Evolutionary conservation across 2,797 vertebrate genomes (phyloP).

Genomic region (Triplophysa yarkandensis): DNA sequence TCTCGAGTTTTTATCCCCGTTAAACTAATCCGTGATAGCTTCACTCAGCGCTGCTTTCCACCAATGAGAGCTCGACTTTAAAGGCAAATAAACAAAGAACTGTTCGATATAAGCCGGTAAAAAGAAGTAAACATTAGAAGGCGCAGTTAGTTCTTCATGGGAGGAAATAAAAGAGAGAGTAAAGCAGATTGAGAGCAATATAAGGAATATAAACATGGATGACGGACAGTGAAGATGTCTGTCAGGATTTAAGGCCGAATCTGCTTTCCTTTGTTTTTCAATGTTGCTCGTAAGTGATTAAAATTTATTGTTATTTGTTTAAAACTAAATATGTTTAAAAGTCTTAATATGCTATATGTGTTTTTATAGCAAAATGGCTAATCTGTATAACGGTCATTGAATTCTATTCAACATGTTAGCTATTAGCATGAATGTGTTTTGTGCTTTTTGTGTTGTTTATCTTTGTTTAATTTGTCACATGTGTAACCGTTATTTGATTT

Average conservation of each 20-base stretch:
- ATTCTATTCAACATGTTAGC: neutral
- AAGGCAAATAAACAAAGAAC: neutral
- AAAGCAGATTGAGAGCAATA: conserved; percentile 18
- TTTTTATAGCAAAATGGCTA: too few species aligned
- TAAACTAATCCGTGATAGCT: conserved; percentile 38
- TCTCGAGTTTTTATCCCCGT: conserved; percentile 23
- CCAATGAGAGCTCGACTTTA: neutral
- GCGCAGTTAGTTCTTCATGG: neutral
- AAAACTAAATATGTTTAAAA: too few species aligned
- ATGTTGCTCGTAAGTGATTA: conserved; percentile 43
- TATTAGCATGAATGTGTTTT: neutral
- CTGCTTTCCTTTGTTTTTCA: conserved; percentile 41
- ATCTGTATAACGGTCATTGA: too few species aligned
- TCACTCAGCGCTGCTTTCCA: neutral
- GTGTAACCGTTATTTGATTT: too few species aligned
- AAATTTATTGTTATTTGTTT: neutral
- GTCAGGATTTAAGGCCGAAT: conserved; percentile 68
- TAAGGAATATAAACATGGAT: conserved; percentile 70
- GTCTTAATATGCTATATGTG: too few species aligned
- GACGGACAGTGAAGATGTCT: conserved; percentile 51
- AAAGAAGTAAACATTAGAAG: neutral
- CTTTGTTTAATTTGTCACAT: neutral
- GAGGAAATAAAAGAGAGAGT: neutral
- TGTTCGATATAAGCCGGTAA: too few species aligned
- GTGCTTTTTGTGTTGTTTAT: neutral